A percentile compares a stretch with the other conserved stretches of the same genome.
These are phyloP conservation scores for Lasioglossum vierecki DNA, from an alignment of 2,888 invertebrate genomes.

Conservation along the genomic window DNA sequence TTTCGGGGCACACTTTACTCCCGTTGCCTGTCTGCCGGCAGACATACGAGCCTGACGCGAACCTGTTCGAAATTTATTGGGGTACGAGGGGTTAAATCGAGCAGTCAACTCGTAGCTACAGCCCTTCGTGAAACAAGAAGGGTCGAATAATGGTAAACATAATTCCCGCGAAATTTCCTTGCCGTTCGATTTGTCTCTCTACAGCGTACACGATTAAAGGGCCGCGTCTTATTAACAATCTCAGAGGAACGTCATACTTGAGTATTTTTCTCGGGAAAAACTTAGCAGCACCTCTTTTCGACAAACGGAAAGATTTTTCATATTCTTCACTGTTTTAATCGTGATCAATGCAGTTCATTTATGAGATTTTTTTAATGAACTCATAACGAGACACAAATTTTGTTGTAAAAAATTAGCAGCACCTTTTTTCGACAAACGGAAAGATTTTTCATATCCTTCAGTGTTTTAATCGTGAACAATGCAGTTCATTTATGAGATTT, in stretches of 20 bases:
- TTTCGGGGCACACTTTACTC: constrained; percentile 58
- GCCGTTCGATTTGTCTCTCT: constrained; percentile 6
- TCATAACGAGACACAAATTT: too few relatives aligned
- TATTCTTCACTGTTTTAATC: not conserved
- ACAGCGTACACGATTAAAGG: not conserved
- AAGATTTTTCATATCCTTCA: not conserved
- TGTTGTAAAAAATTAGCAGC: not conserved
- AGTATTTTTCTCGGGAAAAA: not conserved
- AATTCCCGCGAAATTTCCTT: constrained; percentile 51
- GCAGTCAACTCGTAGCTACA: constrained; percentile 39
- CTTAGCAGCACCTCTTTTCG: not conserved
- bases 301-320: not conserved
- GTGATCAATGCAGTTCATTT: too few relatives aligned
- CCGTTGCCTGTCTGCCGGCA: constrained; percentile 19
- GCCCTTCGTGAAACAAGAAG: constrained; percentile 17
- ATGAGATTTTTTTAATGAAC: too few relatives aligned
- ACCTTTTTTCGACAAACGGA: not conserved
- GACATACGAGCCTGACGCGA: constrained; percentile 50
- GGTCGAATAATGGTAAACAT: constrained; percentile 42
- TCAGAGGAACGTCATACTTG: not conserved
- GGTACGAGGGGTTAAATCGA: constrained; percentile 51
- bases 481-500: too few relatives aligned
- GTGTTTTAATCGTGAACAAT: not conserved
- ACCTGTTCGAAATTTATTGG: constrained; percentile 47
- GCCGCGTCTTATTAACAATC: not conserved